A percentile compares a stretch with the other conserved stretches of the same genome.
Conservation (phyloP, 2,113 vertebrate species). For the Burhinus bistriatus region DNA sequence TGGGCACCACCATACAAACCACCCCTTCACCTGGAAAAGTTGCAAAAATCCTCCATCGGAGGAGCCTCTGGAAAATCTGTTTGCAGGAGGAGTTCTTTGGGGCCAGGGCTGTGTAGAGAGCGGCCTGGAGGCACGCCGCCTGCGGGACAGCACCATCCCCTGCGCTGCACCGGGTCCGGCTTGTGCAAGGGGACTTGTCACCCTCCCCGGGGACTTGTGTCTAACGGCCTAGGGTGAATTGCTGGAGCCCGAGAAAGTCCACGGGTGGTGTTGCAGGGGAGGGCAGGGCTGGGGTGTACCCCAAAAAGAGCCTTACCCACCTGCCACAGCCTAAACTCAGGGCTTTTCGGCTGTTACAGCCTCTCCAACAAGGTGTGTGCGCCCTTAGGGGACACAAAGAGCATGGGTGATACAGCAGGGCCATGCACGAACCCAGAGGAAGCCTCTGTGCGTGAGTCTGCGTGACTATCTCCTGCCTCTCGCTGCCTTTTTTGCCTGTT, state of each 20-base stretch:
- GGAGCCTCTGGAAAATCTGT: not conserved
- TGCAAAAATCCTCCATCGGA: not conserved
- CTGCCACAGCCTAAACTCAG: not conserved
- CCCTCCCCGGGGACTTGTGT: not conserved
- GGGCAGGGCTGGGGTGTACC: not conserved
- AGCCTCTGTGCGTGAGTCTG: fast-evolving
- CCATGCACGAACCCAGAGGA: not conserved
- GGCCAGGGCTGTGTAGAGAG: not conserved
- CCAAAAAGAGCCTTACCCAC: not conserved
- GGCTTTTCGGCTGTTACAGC: not conserved
- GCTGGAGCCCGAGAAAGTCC: not conserved
- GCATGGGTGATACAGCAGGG: not conserved
- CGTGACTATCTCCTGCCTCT: not conserved
- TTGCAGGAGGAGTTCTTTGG: not conserved
- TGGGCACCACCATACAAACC: not conserved
- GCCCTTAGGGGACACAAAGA: too few relatives aligned
- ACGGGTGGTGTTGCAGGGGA: not conserved
- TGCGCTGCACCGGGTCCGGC: fast-evolving
- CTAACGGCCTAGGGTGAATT: not conserved
- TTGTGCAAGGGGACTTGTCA: not conserved
- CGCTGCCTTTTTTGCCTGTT: not conserved
- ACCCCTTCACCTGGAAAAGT: fast-evolving
- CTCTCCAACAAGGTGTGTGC: not conserved
- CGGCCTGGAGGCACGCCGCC: fast-evolving
- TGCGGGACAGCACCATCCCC: not conserved